Evolutionary conservation across 30 jellyfish, hydroid and myxozoan genomes (phyloP), one percentile per base, ranked within the genome.

Genomic region (Pseudorhiza aurosa): DNA sequence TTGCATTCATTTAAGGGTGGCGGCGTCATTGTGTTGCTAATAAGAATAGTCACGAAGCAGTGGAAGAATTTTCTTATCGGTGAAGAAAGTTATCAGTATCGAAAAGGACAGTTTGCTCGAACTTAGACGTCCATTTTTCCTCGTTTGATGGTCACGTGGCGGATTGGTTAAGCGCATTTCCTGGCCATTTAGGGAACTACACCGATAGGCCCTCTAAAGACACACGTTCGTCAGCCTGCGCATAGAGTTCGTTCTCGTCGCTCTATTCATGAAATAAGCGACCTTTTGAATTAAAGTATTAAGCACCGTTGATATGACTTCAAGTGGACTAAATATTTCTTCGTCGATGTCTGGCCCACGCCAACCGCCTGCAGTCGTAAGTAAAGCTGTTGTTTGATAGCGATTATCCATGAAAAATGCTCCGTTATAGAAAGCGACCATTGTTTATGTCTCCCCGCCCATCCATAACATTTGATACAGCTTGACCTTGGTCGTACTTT

Each of bases 321-420:
- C 91, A 56, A 80, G 91, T 80, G 91, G 91, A 32, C 42, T 65
- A 12, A 32, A 75, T 12, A 65, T 80, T 7, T 80, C 91, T n/a
- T 80, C 91, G 1, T 64, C 91, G 15, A 49, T 78, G 64, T 42
- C 77, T 43, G 83, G 84, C 46, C 49, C 91, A 28, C 91, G 91
- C 47, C 84, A 70, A 40, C 68, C 91, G 44, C 91, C 91, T 15
- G 85, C 91, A 67, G 91, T 80, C 14, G 91, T 80, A 29, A 80
- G 91, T 80, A 62, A 26, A 59, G 25, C 56, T 42, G 58, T 44
- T 76, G 44, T 37, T 29, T 58, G 88, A 76, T 44, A 53, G 14
- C 67, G 67, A 12, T 53, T 53, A 53, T 53, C 67, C 36, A n/a
- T 21, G 22, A 39, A 21, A 53, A 53, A 53, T 53, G 67, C 67